These are phyloP conservation scores for Acronicta alni DNA, from an alignment of 2,888 invertebrate species.

Conservation along the genomic window DNA sequence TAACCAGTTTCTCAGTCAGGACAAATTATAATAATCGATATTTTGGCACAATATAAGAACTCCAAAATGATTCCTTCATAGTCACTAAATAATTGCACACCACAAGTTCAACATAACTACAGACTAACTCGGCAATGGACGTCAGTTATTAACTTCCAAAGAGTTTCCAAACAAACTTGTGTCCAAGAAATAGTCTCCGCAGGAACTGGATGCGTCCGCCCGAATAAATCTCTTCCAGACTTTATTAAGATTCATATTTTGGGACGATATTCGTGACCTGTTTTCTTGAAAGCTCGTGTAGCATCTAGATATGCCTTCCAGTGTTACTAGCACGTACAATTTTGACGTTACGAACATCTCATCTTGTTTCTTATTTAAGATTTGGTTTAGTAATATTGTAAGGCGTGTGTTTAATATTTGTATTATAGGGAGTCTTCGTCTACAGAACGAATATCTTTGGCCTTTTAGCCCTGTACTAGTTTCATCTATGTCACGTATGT, in stretches of 20 bases:
- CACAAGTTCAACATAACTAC: constrained; percentile 1
- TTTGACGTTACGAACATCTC: neutral
- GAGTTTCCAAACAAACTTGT: constrained; percentile 49
- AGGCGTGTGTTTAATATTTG: too few species aligned
- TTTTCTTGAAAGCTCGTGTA: constrained; percentile 46
- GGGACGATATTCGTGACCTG: constrained; percentile 57
- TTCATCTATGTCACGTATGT: too few species aligned
- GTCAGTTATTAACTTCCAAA: constrained; percentile 28
- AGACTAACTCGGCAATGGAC: constrained; percentile 10
- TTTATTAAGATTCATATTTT: constrained; percentile 65
- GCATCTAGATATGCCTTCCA: constrained; percentile 20
- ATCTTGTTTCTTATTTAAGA: constrained; percentile 27
- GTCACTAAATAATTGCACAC: neutral
- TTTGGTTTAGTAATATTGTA: neutral
- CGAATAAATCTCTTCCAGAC: constrained; percentile 66
- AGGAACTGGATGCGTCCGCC: constrained; percentile 47
- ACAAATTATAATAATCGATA: too few species aligned
- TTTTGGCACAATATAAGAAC: too few species aligned
- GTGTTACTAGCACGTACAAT: neutral
- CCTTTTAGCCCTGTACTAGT: too few species aligned
- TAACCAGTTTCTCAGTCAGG: too few species aligned
- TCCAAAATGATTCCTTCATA: too few species aligned
- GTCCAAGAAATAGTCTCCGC: constrained; percentile 56
- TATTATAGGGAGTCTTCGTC: too few species aligned
- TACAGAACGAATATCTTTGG: too few species aligned